Percentiles rank a stretch among this genome's conserved stretches.
These are phyloP conservation scores for Anarsia innoxiella DNA, from an alignment of 2,888 invertebrate species.

Conservation along the genomic window DNA sequence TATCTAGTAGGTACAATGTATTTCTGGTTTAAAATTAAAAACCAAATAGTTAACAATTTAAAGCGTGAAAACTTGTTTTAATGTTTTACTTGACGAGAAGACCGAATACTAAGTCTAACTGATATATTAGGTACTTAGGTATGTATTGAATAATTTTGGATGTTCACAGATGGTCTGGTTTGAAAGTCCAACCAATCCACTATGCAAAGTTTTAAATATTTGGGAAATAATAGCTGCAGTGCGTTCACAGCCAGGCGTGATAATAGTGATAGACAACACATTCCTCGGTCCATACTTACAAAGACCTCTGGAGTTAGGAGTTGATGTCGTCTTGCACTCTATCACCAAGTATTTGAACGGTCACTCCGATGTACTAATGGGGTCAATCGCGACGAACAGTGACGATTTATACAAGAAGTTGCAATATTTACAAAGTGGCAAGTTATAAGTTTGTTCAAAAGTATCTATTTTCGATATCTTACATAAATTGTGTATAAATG, in stretches of 20 bases:
- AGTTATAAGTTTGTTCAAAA: no score
- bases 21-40: no score
- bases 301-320: conserved; percentile 92
- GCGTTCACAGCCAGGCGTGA: conserved; percentile 71
- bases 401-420: conserved; percentile 82
- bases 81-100: no score
- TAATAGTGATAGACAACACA: conserved; percentile 92
- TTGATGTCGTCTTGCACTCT: conserved; percentile 93
- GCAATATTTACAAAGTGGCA: no score
- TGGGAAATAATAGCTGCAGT: conserved; percentile 74
- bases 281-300: conserved; percentile 94
- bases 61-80: no score
- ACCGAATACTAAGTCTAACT: no score
- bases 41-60: no score
- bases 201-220: conserved; percentile 88
- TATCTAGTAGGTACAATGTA: no score
- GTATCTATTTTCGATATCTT: no score
- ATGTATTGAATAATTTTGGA: no score
- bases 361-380: conserved; percentile 98
- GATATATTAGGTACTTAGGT: no score
- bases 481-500: no score
- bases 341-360: conserved; percentile 99
- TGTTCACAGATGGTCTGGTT: conserved; percentile 88
- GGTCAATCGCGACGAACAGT: conserved; percentile 85
- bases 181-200: conserved; percentile 95